phyloP scores from a whole-genome alignment of 1,140 invertebrate genomes.

The Cyclargus thomasi region DNA sequence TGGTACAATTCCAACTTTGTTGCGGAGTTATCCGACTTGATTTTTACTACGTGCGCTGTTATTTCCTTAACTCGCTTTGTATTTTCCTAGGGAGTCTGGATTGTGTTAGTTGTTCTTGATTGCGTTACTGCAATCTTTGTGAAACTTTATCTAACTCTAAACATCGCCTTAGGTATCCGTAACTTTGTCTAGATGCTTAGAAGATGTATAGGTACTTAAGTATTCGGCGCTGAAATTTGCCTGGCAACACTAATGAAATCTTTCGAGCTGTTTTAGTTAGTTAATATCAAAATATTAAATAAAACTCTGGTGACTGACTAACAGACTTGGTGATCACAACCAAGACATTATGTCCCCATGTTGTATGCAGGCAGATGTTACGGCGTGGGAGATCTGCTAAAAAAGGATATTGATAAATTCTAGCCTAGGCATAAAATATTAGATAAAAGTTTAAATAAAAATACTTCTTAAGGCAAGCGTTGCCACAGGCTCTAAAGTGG shows the following conservation, averaged over 20 bases:
- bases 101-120: conserved; percentile 25
- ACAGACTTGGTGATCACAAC: no score
- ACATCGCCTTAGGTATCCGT: conserved; percentile 3
- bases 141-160: conserved; percentile 11
- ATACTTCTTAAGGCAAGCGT: no score
- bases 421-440: no score
- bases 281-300: no score
- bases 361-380: no score
- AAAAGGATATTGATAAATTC: no score
- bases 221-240: neutral
- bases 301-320: no score
- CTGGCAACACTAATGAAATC: neutral
- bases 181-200: conserved; percentile 12
- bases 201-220: neutral
- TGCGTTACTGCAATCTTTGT: conserved; percentile 20
- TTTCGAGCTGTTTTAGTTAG: neutral
- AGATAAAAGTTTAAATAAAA: no score
- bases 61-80: conserved; percentile 19
- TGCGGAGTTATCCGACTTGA: conserved; percentile 18
- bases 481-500: no score
- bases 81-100: conserved; percentile 16
- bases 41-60: conserved; percentile 22
- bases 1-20: neutral
- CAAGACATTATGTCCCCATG: no score
- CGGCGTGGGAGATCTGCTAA: no score